Base-by-base conservation (phyloP, 1,140 invertebrate species). In the Drosophila rhopaloa region DNA sequence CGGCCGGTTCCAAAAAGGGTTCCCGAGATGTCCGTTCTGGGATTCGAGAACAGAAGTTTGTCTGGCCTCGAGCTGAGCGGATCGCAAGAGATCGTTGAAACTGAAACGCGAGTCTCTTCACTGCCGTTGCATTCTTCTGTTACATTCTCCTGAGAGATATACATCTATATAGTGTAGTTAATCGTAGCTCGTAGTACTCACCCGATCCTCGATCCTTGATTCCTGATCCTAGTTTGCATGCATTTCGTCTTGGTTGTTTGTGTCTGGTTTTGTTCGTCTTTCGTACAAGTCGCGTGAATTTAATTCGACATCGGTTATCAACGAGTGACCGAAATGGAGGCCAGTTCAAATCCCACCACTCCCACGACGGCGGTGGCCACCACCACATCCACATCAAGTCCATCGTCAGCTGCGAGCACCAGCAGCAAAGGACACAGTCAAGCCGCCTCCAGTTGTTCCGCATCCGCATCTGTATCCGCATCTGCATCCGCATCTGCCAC, bases 51-150 rank as follows among this genome's bases (percentile, higher is more conserved):
- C 88, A 91, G 88, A 91, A 91, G 77, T 86, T 88, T 75, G 75
- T 88, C 88, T 91, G 88, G 83, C 88, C 83, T 91, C 88, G 83
- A 84, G 83, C 81, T 88, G 79, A 88, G 60, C 86, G 86, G 86
- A 82, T 85, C 75, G 61, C 75, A 76, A 76, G 57, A 81, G 67
- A 85, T 89, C 77, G 51, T 57, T 56, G 35, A 48, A 65, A 65
- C 61, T 35, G n/a, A 29, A 67, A 46, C 78, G 74, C 78, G 73
- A 44, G 37, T 72, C 56, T 56, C 79, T 47, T 78, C 14, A 62
- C 41, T 62, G 37, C 38, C 40, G 50, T 41, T 54, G 32, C 53
- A 50, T 55, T 55, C 65, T 55, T 35, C 19, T 9, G n/a, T 29
- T 4, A 8, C 11, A 27, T 27, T 37, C 38, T 66, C 51, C 32